These are phyloP conservation scores for Tringa solitaria DNA, from an alignment of 2,113 vertebrate genomes.

Conservation along the genomic window DNA sequence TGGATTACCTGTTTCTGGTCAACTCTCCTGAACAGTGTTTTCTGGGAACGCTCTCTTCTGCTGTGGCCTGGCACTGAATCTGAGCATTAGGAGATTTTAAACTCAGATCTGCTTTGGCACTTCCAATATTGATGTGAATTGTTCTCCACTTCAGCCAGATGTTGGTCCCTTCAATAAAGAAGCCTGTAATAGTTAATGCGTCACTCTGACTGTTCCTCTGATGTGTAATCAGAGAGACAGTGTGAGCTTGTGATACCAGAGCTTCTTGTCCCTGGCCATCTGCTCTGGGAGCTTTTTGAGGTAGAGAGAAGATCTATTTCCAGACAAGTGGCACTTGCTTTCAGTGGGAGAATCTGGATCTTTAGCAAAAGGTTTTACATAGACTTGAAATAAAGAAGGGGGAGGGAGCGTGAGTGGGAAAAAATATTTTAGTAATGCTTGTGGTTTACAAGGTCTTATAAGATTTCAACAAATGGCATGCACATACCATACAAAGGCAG, in stretches of 20 bases:
- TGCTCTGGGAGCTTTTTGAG: background rate
- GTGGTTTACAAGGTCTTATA: background rate
- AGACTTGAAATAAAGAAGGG: slow-evolving; percentile 5
- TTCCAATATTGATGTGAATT: background rate
- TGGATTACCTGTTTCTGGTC: background rate
- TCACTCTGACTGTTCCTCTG: background rate
- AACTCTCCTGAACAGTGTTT: background rate
- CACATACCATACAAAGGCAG: background rate
- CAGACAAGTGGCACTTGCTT: background rate
- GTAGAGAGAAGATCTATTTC: background rate
- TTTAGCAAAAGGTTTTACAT: slow-evolving; percentile 2
- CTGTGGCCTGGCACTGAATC: background rate
- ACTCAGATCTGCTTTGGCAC: background rate
- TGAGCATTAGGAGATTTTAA: background rate
- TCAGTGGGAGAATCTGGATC: slow-evolving; percentile 38
- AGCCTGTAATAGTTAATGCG: background rate
- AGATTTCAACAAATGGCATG: background rate
- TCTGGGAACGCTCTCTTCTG: background rate
- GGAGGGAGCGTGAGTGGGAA: background rate
- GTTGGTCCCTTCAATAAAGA: background rate
- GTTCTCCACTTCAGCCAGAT: background rate
- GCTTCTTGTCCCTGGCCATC: background rate
- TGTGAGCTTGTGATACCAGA: background rate
- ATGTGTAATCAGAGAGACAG: background rate
- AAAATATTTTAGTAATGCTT: slow-evolving; percentile 17